Conservation (phyloP, 2,888 invertebrate genomes). For the Galerucella pusilla region DNA sequence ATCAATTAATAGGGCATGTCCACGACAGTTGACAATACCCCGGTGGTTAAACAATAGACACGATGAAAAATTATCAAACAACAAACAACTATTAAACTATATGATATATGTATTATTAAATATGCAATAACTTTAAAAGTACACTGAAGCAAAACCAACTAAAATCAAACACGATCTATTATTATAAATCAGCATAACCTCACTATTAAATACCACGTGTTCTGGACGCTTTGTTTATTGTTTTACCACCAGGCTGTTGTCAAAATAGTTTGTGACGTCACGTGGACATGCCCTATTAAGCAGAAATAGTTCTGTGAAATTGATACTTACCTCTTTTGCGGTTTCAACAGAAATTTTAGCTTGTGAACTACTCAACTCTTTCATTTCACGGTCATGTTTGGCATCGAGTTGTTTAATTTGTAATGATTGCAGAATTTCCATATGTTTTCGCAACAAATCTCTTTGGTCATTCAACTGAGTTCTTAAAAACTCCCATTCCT, state of each 20-base stretch:
- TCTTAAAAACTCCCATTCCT: conserved; percentile 85
- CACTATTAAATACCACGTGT: no score
- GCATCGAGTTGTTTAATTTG: conserved; percentile 92
- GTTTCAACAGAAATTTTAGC: conserved; percentile 98
- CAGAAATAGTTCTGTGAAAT: not conserved
- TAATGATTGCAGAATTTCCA: conserved; percentile 82
- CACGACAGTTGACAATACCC: no score
- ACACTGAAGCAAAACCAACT: no score
- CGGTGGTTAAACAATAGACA: no score
- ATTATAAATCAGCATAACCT: not conserved
- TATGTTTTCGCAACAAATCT: conserved; percentile 75
- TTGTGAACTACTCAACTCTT: conserved; percentile 94
- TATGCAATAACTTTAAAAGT: no score
- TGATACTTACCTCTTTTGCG: conserved; percentile 83
- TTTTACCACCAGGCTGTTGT: no score
- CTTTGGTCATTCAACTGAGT: conserved; percentile 87
- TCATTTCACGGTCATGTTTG: conserved; percentile 93
- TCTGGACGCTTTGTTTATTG: no score
- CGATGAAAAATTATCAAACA: no score
- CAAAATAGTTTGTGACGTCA: no score
- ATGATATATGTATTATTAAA: no score
- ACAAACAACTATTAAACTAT: no score
- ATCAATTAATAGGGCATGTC: no score
- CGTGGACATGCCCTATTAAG: not conserved
- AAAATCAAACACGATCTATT: not conserved